A percentile compares a stretch with the other conserved stretches of the same genome.
These are phyloP conservation scores for Gobio occitaniae DNA, from an alignment of 2,797 vertebrate genomes.

Conservation along the genomic window DNA sequence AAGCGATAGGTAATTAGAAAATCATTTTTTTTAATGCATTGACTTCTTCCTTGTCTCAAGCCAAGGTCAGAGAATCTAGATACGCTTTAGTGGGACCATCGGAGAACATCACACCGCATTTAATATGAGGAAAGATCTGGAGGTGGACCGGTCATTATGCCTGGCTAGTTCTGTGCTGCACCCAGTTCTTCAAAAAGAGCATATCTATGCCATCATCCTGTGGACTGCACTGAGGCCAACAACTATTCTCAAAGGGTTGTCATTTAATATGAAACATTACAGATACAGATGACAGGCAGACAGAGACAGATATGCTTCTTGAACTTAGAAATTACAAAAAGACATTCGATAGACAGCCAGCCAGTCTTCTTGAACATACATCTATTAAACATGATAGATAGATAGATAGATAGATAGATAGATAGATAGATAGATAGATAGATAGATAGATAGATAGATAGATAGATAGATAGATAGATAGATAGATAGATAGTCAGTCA, in stretches of 20 bases:
- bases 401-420: background rate
- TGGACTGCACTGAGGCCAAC: conserved; percentile 13
- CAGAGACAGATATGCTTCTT: background rate
- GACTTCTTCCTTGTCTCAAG: conserved; percentile 61
- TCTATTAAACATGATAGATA: background rate
- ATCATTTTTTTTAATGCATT: conserved; percentile 67
- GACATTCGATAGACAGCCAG: background rate
- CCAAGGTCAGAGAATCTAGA: conserved; percentile 66
- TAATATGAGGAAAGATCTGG: background rate
- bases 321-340: background rate
- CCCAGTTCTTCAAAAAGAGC: background rate
- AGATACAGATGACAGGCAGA: background rate
- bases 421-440: too few species aligned
- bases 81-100: background rate
- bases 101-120: background rate
- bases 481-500: background rate
- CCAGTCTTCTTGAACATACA: background rate
- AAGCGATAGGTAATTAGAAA: conserved; percentile 70
- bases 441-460: too few species aligned
- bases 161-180: background rate
- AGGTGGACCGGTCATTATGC: background rate
- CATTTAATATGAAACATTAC: conserved; percentile 1
- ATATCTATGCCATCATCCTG: conserved; percentile 66
- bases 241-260: conserved; percentile 13
- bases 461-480: too few species aligned